Evolutionary conservation across 2,888 invertebrate genomes (phyloP), one percentile per base, ranked within the genome.

Genomic region (Nasonia oneida): DNA sequence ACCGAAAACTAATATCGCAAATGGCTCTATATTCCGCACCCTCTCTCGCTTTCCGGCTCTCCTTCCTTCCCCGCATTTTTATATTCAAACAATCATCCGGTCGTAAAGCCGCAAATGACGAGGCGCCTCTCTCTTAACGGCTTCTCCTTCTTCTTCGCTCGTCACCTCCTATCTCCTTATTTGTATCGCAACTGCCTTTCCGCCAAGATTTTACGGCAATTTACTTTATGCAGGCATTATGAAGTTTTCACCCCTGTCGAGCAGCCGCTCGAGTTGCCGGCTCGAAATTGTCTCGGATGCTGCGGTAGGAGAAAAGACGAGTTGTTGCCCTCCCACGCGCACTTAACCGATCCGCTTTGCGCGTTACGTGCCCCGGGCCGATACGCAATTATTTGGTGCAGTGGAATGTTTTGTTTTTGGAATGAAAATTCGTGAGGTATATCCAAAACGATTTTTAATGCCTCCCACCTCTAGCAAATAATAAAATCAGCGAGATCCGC

Each of bases 141-240:
- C 84, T 87, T 23, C 87, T 87, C 76, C 81, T 84, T 87, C 86
- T 80, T 84, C 84, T 86, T 87, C 85, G 86, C 81, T 73, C 84
- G 47, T 81, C 76, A 70, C 73, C 67, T 74, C 75, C 10, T 74
- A 64, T 12, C 81, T 74, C 87, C 89, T 89, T 91, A 90, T 91
- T 91, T 90, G 90, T 91, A 90, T 90, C 90, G 84, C 87, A 87
- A 86, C 86, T 87, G 87, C 85, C 80, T 70, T 74, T 33, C 29
- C 88, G 86, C 88, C 84, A 90, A 90, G 90, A 91, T 91, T 91
- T 91, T 88, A 90, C 91, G 90, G 91, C 91, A 91, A 91, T 91
- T 91, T 91, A 91, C 90, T 90, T 91, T 90, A 90, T 89, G 42
- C 42, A 89, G 90, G 89, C 89, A 89, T 91, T 91, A 91, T 90